A percentile compares a stretch with the other conserved stretches of the same genome.
phyloP scores from a whole-genome alignment of 2,888 invertebrate genomes.

The Bruchidius siliquastri region DNA sequence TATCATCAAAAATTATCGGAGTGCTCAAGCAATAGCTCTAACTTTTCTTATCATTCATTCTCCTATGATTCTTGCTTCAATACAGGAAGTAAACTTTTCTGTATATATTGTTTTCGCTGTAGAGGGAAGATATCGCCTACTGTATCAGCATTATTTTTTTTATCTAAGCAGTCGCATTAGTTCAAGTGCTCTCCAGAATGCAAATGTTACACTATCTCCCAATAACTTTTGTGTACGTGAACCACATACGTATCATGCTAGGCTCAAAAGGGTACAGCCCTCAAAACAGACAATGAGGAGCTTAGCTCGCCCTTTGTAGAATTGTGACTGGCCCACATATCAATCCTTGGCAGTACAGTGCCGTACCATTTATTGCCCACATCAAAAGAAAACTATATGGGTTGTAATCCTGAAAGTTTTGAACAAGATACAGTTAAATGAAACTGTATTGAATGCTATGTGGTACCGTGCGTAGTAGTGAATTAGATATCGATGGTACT shows the following conservation, averaged over 20 bases:
- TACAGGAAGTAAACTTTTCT: too few relatives aligned
- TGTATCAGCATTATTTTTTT: not conserved
- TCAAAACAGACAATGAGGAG: conserved; percentile 6
- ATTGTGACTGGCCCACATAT: not conserved
- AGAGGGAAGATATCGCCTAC: not conserved
- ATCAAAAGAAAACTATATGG: too few relatives aligned
- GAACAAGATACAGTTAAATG: too few relatives aligned
- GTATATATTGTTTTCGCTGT: too few relatives aligned
- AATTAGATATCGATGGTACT: too few relatives aligned
- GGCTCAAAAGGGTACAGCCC: conserved; percentile 9
- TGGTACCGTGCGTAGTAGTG: too few relatives aligned
- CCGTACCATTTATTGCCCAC: not conserved
- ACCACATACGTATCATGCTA: conserved; percentile 7
- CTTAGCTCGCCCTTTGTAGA: not conserved
- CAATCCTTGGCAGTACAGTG: not conserved
- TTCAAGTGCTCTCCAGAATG: not conserved
- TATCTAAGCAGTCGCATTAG: not conserved
- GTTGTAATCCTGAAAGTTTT: too few relatives aligned
- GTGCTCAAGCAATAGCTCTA: too few relatives aligned
- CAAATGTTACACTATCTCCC: not conserved
- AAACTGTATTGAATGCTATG: too few relatives aligned
- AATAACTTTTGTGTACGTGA: conserved; percentile 9
- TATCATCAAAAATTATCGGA: too few relatives aligned
- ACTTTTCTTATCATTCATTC: too few relatives aligned
- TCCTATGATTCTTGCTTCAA: too few relatives aligned